A percentile compares a stretch with the other conserved stretches of the same genome.
phyloP scores from a whole-genome alignment of 2,888 invertebrate genomes.

The Fragum sueziense region DNA sequence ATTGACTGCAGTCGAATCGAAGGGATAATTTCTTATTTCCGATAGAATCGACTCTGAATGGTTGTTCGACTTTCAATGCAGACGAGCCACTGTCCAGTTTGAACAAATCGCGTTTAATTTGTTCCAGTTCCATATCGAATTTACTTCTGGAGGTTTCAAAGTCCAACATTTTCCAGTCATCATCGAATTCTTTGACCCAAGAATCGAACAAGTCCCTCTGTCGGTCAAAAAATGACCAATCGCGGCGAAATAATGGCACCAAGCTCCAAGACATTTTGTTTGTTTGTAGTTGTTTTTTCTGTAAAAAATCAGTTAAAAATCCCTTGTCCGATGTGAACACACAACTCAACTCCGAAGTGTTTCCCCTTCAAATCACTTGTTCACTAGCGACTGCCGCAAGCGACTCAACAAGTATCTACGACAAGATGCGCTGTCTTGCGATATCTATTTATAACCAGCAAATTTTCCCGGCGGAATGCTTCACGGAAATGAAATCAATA shows the following conservation, averaged over 20 bases:
- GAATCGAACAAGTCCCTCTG: constrained; percentile 53
- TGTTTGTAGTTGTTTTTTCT: background rate
- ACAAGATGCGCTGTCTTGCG: background rate
- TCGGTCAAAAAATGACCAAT: constrained; percentile 59
- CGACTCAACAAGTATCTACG: background rate
- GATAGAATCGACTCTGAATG: constrained; percentile 83
- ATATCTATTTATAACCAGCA: background rate
- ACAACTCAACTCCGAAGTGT: too few relatives aligned
- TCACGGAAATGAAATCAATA: background rate
- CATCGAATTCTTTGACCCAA: constrained; percentile 60
- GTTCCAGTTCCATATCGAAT: constrained; percentile 70
- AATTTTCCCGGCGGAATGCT: background rate
- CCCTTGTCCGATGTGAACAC: too few relatives aligned
- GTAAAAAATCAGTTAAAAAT: too few relatives aligned
- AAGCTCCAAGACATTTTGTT: constrained; percentile 56
- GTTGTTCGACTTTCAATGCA: constrained; percentile 69
- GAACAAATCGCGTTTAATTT: constrained; percentile 66
- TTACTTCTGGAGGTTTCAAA: constrained; percentile 42
- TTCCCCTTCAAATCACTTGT: background rate
- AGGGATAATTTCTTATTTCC: constrained; percentile 94
- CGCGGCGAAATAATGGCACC: constrained; percentile 46
- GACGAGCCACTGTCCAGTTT: constrained; percentile 62
- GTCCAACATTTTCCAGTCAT: constrained; percentile 55
- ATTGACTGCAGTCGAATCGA: constrained; percentile 98
- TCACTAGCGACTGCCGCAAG: background rate